Base-by-base conservation (phyloP, 2,888 invertebrate genomes). In the Pheosia gnoma region DNA sequence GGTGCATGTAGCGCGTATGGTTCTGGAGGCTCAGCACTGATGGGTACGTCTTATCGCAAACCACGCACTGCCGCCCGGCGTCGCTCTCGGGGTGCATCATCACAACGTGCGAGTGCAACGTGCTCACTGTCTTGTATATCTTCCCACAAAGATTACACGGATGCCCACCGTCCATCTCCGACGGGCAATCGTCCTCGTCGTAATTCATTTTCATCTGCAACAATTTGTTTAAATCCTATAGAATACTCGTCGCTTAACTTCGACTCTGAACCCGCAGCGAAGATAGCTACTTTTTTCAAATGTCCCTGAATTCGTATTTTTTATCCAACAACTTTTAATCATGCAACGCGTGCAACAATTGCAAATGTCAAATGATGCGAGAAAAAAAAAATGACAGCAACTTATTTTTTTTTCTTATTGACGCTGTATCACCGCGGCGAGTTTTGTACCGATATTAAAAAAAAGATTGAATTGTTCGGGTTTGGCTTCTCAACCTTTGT, bases 71-170 rank as follows among this genome's bases (percentile, higher is more conserved):
- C 49, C 79, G 82, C 56, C 74, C 72, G 39, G 70, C 55, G 45
- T 80, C 68, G 39, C 79, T 74, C 41, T 79, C 69, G 4, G 89
- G 89, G 64, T 91, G 91, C 70, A 87, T 88, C 45, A 87, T 77
- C 49, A 78, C 74, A 58, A 75, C 68, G 68, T 93, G 92, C 60
- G 82, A 78, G 41, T 80, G 78, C 58, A 92, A 74, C 4, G 88
- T 87, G 45, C 62, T 81, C 8, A 59, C 58, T 2, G 83, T 83
- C 70, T 88, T 91, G 69, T 91, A 93, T 2, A 79, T 71, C 71
- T 89, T 91, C 2, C 84, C 81, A 72, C 92, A 93, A 52, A 79
- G 77, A 85, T 91, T 68, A 86, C 95, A 82, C 86, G 70, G 82
- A 89, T 82, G 94, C 25, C 39, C 57, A 3, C 5, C 3, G 43